Conservation (phyloP, 2,113 vertebrate genomes). For the Nycticorax nycticorax region DNA sequence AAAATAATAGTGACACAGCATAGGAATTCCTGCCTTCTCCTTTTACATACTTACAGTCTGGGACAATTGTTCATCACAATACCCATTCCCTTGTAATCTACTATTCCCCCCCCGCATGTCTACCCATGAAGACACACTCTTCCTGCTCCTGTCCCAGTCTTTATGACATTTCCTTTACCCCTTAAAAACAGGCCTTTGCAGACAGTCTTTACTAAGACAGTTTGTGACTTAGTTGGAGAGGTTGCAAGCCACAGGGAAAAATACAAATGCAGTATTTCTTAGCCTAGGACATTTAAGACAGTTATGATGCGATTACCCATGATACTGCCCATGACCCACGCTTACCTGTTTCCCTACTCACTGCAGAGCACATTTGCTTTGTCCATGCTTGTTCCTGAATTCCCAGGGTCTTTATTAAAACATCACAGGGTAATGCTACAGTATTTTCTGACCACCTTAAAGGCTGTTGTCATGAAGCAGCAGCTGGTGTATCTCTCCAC, state of each 20-base stretch:
- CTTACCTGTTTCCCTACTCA: neutral
- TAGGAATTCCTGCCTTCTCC: neutral
- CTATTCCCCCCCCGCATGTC: accelerated
- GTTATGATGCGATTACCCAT: neutral
- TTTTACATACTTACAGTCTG: neutral
- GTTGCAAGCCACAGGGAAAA: neutral
- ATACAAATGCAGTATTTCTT: neutral
- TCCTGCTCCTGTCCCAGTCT: neutral
- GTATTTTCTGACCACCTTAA: neutral
- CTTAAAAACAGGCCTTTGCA: neutral
- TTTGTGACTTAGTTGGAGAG: neutral
- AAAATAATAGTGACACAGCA: neutral
- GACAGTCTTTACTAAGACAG: neutral
- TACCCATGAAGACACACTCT: neutral
- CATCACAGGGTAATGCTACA: neutral
- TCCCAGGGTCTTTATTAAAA: neutral
- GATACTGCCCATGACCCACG: accelerated
- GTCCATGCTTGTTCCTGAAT: neutral
- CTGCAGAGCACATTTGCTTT: neutral
- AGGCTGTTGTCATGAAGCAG: neutral
- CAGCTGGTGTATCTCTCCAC: neutral
- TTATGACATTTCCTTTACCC: neutral
- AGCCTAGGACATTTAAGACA: neutral
- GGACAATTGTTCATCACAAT: neutral
- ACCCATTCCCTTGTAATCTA: neutral